phyloP scores from a whole-genome alignment of 2,113 vertebrate genomes.

The Sitta europaea region DNA sequence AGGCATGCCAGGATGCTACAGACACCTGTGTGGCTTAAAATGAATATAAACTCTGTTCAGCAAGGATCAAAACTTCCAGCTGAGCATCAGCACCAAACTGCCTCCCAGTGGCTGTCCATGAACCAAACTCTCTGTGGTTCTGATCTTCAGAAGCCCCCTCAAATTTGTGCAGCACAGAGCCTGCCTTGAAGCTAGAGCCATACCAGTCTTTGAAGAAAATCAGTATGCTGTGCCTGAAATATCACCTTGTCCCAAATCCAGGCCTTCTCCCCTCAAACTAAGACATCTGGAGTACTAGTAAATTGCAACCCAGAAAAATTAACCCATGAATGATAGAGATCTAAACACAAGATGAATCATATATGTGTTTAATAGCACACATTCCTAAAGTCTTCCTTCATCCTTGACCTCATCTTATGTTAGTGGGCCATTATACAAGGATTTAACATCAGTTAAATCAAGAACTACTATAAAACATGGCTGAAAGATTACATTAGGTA shows the following conservation, averaged over 20 bases:
- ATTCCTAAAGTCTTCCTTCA: not conserved
- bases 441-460: not conserved
- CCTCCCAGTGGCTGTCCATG: not conserved
- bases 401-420: not conserved
- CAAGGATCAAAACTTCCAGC: not conserved
- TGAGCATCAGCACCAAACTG: not conserved
- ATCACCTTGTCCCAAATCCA: not conserved
- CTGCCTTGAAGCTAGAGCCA: not conserved
- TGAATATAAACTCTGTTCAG: not conserved
- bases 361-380: not conserved
- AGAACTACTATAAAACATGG: not conserved
- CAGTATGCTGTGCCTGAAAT: not conserved
- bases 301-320: not conserved
- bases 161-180: not conserved
- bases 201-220: not conserved
- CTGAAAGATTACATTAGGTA: not conserved
- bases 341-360: not conserved
- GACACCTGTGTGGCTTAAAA: fast-evolving
- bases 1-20: not conserved
- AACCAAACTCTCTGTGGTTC: not conserved
- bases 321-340: not conserved
- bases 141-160: not conserved
- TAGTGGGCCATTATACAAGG: not conserved
- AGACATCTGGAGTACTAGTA: not conserved
- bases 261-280: not conserved